Evolutionary conservation across 2,113 vertebrate species (phyloP), one percentile per base, ranked within the genome.

Genomic region (Prochilodus magdalenae): DNA sequence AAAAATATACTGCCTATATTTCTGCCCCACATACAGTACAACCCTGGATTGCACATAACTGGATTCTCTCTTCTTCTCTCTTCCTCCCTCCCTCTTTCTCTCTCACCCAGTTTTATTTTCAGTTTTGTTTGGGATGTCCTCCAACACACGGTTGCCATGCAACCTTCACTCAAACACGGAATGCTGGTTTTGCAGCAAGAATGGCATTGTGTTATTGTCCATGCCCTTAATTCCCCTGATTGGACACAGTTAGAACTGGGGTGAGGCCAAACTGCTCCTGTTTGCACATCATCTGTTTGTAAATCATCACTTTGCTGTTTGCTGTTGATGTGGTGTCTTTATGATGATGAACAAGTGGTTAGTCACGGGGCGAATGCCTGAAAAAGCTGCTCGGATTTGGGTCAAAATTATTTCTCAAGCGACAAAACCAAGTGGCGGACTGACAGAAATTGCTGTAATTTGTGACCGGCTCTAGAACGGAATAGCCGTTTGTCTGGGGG

Each of bases 381-480:
- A 51, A 26, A 69, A 79, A 79, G 36, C 72, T 81, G 36, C 40
- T 82, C 73, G 30, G 74, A 73, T 82, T 59, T 75, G 44, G 27
- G 51, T 63, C 30, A 80, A 77, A 83, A 83, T 77, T n/a, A 74
- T 81, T 84, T 63, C 44, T 72, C 62, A 84, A 75, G 44, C 75
- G 74, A 84, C 75, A 82, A 82, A 81, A 75, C 24, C 30, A 66
- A 82, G 69, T 60, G 72, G 10, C 71, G 33, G 62, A 79, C 66
- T 86, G 82, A 80, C 76, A 84, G 65, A 87, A 83, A 87, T 83
- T 83, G 77, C 65, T 71, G 16, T 85, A 79, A 83, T 79, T 82
- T 76, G 73, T 74, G 62, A 73, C 8, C 1, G 44, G 13, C 76
- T 72, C 59, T 69, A 60, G 62, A 74, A 65, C 44, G 79, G 80